phyloP scores from a whole-genome alignment of 2,113 vertebrate genomes.

The Strix aluco region DNA sequence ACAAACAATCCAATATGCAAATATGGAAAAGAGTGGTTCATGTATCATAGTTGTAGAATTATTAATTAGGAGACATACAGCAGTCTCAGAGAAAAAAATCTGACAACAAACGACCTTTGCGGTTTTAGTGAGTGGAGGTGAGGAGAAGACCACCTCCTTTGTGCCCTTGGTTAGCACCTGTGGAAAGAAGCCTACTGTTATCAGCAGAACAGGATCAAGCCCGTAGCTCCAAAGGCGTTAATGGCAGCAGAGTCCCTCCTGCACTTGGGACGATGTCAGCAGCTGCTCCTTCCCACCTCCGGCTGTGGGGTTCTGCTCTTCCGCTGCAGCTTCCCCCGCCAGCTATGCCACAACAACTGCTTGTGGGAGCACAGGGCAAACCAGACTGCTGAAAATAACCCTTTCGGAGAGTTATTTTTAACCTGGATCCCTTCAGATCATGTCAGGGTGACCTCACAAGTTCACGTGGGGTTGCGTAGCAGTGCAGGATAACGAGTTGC shows the following conservation, averaged over 20 bases:
- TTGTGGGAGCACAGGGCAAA: neutral
- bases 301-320: constrained; percentile 9
- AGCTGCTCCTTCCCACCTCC: neutral
- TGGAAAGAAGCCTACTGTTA: neutral
- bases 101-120: fast-evolving
- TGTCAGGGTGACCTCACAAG: neutral
- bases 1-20: neutral
- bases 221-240: neutral
- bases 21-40: neutral
- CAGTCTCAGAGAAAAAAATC: neutral
- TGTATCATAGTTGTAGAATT: neutral
- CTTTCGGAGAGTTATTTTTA: neutral
- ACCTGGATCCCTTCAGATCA: neutral
- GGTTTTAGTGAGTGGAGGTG: neutral
- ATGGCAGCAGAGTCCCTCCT: neutral
- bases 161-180: neutral
- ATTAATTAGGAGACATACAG: neutral
- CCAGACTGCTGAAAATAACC: neutral
- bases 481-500: neutral
- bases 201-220: neutral
- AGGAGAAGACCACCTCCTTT: neutral
- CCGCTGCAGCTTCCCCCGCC: neutral
- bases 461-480: fast-evolving
- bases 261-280: neutral
- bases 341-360: neutral